Conservation (phyloP, 92 coral and sea anemone species). For the Anthopleura xanthogrammica region DNA sequence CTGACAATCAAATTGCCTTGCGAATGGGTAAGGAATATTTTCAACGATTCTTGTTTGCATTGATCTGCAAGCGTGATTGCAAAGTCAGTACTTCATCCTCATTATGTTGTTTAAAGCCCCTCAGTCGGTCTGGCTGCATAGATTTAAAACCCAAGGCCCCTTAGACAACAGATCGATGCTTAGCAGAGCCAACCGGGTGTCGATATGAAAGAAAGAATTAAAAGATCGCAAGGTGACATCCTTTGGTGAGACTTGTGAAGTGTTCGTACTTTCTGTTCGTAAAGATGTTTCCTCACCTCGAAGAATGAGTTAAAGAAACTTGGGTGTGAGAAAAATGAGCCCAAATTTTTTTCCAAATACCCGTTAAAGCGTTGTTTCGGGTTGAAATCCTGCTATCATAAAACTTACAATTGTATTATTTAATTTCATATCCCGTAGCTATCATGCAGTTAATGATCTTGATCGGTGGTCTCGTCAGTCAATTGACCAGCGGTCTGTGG, state of each 20-base stretch:
- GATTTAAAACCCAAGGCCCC: no score
- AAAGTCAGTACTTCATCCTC: no score
- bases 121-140: no score
- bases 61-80: no score
- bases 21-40: slow-evolving; percentile 51
- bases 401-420: no score
- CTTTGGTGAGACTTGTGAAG: slow-evolving; percentile 74
- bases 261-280: slow-evolving; percentile 67
- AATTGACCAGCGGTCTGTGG: slow-evolving; percentile 79
- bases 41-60: neutral
- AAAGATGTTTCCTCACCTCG: slow-evolving; percentile 50
- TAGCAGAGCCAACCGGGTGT: no score
- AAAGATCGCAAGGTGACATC: slow-evolving; percentile 63
- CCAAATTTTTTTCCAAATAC: slow-evolving; percentile 69
- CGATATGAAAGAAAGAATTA: no score
- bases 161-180: no score
- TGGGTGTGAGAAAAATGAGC: slow-evolving; percentile 62
- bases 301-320: slow-evolving; percentile 62
- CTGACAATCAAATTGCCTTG: slow-evolving; percentile 50
- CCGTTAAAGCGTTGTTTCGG: slow-evolving; percentile 58
- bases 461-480: slow-evolving; percentile 78
- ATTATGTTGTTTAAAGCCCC: no score
- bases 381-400: slow-evolving; percentile 27
- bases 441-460: slow-evolving; percentile 65
- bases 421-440: slow-evolving; percentile 24